Percentiles rank a stretch among this genome's conserved stretches.
Conservation (phyloP, 2,113 vertebrate genomes). For the Lepisosteus oculatus region DNA sequence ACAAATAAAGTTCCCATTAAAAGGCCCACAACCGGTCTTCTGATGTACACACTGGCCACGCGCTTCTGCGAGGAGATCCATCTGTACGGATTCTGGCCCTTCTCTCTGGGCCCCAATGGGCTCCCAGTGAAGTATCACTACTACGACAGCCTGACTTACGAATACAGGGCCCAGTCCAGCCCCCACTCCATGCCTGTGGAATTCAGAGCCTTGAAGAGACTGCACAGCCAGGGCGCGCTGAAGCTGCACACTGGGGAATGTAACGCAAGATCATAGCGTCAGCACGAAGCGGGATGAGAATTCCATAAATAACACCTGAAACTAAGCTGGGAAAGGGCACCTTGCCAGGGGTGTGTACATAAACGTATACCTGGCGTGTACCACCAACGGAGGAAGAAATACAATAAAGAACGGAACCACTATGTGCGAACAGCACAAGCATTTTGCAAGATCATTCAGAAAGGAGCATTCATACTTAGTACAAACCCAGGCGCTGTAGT, state of each 20-base stretch:
- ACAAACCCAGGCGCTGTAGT: too few species aligned
- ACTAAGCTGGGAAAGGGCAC: not conserved
- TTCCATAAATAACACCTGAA: too few species aligned
- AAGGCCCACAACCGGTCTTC: slow-evolving; percentile 88
- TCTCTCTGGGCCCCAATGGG: slow-evolving; percentile 74
- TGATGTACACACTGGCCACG: slow-evolving; percentile 95
- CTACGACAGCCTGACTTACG: slow-evolving; percentile 87
- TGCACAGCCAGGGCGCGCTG: slow-evolving; percentile 90
- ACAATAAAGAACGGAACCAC: too few species aligned
- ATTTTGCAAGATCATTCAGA: too few species aligned
- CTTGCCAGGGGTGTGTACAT: not conserved
- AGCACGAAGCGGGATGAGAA: not conserved
- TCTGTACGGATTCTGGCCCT: slow-evolving; percentile 96
- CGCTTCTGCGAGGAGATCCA: slow-evolving; percentile 95
- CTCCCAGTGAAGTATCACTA: slow-evolving; percentile 93
- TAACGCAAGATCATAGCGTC: slow-evolving; percentile 31
- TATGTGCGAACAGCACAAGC: too few species aligned
- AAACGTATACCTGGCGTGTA: too few species aligned
- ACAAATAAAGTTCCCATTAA: slow-evolving; percentile 96
- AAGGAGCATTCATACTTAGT: too few species aligned
- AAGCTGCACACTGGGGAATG: slow-evolving; percentile 85
- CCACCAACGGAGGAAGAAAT: too few species aligned
- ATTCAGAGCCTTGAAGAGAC: slow-evolving; percentile 85
- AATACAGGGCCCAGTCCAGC: slow-evolving; percentile 88
- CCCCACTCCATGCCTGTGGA: slow-evolving; percentile 97